phyloP scores from a whole-genome alignment of 2,113 vertebrate genomes.

The Oreochromis spilurus region DNA sequence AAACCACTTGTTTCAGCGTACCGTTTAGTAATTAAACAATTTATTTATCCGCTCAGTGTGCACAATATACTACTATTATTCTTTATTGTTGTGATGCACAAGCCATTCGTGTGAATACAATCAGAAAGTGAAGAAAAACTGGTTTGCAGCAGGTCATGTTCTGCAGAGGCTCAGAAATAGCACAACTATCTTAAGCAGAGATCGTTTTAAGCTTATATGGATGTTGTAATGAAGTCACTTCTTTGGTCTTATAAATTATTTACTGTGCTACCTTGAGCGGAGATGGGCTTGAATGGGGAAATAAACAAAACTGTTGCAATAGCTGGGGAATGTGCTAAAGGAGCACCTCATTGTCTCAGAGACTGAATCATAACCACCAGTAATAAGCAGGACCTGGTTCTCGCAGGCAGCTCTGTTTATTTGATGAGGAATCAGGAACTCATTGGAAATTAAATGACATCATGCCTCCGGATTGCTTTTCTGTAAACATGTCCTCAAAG shows the following conservation, averaged over 20 bases:
- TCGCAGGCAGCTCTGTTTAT: not conserved
- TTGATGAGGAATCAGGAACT: slow-evolving; percentile 1
- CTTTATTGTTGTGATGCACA: not conserved
- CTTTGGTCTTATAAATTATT: slow-evolving; percentile 45
- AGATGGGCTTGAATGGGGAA: slow-evolving; percentile 23
- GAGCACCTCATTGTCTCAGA: slow-evolving; percentile 9
- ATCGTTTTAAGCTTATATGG: not conserved
- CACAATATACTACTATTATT: not conserved
- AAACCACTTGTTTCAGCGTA: not conserved
- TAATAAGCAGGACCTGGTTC: not conserved
- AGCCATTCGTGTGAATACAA: not conserved
- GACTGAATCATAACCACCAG: not conserved
- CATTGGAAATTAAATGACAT: slow-evolving; percentile 24
- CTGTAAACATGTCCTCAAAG: slow-evolving; percentile 8
- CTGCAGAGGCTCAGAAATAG: slow-evolving; percentile 1
- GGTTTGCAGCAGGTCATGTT: not conserved
- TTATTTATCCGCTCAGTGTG: not conserved
- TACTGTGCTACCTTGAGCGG: slow-evolving; percentile 10
- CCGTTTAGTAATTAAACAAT: not conserved
- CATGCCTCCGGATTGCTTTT: slow-evolving; percentile 5
- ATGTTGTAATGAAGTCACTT: slow-evolving; percentile 13
- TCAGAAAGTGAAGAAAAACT: not conserved
- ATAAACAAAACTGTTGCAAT: slow-evolving; percentile 14
- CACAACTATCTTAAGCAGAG: not conserved
- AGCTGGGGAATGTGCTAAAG: not conserved